Percentiles rank a stretch among this genome's conserved stretches.
phyloP scores from a whole-genome alignment of 2,113 vertebrate genomes.

The Trichechus manatus region DNA sequence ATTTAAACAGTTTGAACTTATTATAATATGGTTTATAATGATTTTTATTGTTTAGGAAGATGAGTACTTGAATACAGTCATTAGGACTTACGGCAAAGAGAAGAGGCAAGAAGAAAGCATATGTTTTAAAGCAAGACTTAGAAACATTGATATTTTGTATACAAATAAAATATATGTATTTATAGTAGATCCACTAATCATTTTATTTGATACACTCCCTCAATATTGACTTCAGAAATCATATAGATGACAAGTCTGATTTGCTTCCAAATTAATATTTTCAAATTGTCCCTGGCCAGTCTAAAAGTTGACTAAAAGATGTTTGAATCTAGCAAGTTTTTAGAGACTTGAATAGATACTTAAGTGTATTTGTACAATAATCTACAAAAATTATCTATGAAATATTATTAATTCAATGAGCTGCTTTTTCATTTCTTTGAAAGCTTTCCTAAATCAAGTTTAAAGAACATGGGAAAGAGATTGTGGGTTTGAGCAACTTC shows the following conservation, averaged over 20 bases:
- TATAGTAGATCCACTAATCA: background rate
- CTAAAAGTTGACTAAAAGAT: slow-evolving; percentile 47
- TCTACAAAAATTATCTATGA: background rate
- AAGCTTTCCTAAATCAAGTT: background rate
- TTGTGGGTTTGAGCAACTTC: background rate
- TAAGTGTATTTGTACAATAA: background rate
- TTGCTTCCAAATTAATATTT: slow-evolving; percentile 23
- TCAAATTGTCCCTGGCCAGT: background rate
- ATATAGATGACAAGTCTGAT: background rate
- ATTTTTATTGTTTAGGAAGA: slow-evolving; percentile 17
- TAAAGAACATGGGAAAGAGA: background rate
- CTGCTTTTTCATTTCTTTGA: background rate
- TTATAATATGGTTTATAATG: background rate
- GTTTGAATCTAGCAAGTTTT: background rate
- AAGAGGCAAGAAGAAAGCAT: background rate
- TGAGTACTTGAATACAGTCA: background rate
- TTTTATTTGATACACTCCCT: background rate
- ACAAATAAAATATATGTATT: background rate
- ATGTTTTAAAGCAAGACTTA: background rate
- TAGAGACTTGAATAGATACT: background rate
- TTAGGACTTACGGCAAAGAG: background rate
- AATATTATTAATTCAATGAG: background rate
- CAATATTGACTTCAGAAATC: slow-evolving; percentile 26
- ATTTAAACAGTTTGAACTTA: slow-evolving; percentile 15
- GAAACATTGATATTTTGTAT: background rate